These are phyloP conservation scores for Neotragus pygmaeus DNA, from an alignment of 2,113 vertebrate species.

Conservation along the genomic window DNA sequence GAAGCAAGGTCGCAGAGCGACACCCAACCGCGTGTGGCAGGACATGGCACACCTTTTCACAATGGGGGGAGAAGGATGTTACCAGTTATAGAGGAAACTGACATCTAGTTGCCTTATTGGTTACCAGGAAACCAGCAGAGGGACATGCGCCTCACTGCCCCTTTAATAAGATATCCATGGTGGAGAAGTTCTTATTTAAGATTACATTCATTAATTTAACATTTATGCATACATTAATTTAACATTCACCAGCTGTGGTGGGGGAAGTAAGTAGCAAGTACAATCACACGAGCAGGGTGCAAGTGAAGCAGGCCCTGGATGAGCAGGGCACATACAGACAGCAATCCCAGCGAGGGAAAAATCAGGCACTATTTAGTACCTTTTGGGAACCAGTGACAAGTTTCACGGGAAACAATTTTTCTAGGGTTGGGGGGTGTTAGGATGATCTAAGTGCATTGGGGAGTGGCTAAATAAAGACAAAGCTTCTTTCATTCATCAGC, in stretches of 20 bases:
- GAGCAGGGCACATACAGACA: not conserved
- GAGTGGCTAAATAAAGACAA: not conserved
- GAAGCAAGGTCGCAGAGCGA: not conserved
- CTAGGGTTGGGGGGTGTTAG: not conserved
- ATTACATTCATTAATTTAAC: not conserved
- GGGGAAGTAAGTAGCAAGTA: not conserved
- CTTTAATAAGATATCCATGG: not conserved
- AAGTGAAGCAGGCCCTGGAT: not conserved
- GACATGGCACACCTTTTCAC: not conserved
- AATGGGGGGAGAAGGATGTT: fast-evolving
- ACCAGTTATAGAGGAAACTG: not conserved
- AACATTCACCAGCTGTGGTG: not conserved
- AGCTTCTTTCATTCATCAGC: not conserved
- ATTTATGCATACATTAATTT: not conserved
- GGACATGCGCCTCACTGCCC: not conserved
- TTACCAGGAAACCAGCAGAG: not conserved
- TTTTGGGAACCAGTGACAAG: not conserved
- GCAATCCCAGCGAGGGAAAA: not conserved
- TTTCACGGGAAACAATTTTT: not conserved
- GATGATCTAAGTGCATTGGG: not conserved
- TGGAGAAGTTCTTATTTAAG: not conserved
- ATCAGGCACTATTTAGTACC: not conserved
- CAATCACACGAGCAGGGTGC: not conserved
- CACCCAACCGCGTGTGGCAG: not conserved
- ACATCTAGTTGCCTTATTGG: not conserved